A percentile compares a stretch with the other conserved stretches of the same genome.
These are phyloP conservation scores for Bathynomus jamesi DNA, from an alignment of 1,140 invertebrate species.

Conservation along the genomic window DNA sequence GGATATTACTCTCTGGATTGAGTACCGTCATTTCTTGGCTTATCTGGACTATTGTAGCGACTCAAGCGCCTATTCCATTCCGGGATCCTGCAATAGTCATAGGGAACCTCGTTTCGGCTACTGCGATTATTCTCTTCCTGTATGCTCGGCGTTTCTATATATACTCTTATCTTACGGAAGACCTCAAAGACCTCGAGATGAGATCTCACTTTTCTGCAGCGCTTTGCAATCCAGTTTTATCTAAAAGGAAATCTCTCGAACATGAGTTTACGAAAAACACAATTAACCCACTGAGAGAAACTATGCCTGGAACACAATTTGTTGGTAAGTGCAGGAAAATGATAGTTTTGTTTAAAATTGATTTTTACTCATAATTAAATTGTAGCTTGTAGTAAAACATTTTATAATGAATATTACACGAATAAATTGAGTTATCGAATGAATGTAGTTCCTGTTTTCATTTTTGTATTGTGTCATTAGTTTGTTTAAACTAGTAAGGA, in stretches of 20 bases:
- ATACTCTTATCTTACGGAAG: constrained; percentile 23
- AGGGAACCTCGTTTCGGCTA: constrained; percentile 37
- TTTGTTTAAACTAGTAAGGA: background rate
- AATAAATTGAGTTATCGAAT: background rate
- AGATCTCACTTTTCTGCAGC: constrained; percentile 32
- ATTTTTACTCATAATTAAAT: no score
- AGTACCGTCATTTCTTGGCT: constrained; percentile 44
- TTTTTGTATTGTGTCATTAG: background rate
- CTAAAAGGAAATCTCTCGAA: background rate
- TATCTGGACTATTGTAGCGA: constrained; percentile 45
- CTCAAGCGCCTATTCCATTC: constrained; percentile 40
- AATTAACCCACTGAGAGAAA: background rate
- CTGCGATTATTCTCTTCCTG: constrained; percentile 36
- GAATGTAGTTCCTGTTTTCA: background rate
- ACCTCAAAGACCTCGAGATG: constrained; percentile 31
- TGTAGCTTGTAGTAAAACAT: no score
- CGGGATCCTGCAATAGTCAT: constrained; percentile 38
- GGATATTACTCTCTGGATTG: constrained; percentile 45
- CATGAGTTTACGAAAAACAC: background rate
- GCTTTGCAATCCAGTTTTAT: background rate
- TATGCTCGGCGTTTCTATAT: constrained; percentile 33
- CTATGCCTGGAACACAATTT: background rate
- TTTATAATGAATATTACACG: no score
- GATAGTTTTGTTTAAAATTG: no score
- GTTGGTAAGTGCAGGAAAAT: no score